These are phyloP conservation scores for Gonioctena quinquepunctata DNA, from an alignment of 1,140 invertebrate species.

Conservation along the genomic window DNA sequence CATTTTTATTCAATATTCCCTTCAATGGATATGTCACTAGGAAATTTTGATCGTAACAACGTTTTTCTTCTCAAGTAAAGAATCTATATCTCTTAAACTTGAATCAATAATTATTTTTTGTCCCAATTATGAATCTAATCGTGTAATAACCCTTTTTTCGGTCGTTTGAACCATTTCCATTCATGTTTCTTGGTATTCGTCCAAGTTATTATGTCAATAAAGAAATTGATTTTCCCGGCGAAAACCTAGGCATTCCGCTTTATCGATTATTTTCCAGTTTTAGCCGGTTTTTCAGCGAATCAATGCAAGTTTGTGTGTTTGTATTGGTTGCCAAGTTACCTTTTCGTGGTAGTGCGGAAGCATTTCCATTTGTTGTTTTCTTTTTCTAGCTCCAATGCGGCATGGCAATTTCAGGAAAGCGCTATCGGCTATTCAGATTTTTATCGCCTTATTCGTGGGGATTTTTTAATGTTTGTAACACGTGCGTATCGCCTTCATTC, in stretches of 20 bases:
- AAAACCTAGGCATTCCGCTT: conserved; percentile 43
- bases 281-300: conserved; percentile 47
- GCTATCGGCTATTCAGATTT: conserved; percentile 29
- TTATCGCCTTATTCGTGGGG: conserved; percentile 25
- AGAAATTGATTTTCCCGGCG: conserved; percentile 44
- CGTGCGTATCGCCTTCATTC: conserved; percentile 10
- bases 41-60: too few species aligned
- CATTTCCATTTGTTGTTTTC: conserved; percentile 33
- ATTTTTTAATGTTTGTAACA: conserved; percentile 23
- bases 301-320: conserved; percentile 49
- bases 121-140: background rate
- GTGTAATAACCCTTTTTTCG: background rate
- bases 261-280: conserved; percentile 49
- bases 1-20: too few species aligned
- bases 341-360: conserved; percentile 40
- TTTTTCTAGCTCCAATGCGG: conserved; percentile 34
- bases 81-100: too few species aligned
- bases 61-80: too few species aligned
- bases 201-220: conserved; percentile 32
- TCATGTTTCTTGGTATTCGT: conserved; percentile 10
- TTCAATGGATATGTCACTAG: too few species aligned
- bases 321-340: conserved; percentile 51
- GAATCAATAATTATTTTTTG: too few species aligned
- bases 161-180: conserved; percentile 4
- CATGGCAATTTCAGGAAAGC: conserved; percentile 34